phyloP scores from a whole-genome alignment of 2,113 vertebrate species.

The cat (Felis catus) region F.catus_Fca126_mat1.0 CM031415.1:11617001-11617500 shows the following conservation, averaged over 20 bases:
- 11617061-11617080: neutral
- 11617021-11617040: neutral
- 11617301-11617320: neutral
- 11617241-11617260: neutral
- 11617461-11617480: neutral
- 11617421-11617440: neutral
- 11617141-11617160: neutral
- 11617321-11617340: neutral
- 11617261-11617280: neutral
- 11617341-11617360: neutral
- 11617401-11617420: neutral
- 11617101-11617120: neutral
- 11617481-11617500: neutral
- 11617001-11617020: neutral
- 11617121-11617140: neutral
- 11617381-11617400: neutral
- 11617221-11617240: neutral
- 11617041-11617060: neutral
- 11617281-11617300: neutral
- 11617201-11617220: neutral
- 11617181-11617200: neutral
- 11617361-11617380: neutral
- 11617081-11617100: neutral
- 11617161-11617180: neutral
- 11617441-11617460: neutral